A percentile compares a stretch with the other conserved stretches of the same genome.
Conservation (phyloP, 2,888 invertebrate species). For the Sympetrum striolatum region DNA sequence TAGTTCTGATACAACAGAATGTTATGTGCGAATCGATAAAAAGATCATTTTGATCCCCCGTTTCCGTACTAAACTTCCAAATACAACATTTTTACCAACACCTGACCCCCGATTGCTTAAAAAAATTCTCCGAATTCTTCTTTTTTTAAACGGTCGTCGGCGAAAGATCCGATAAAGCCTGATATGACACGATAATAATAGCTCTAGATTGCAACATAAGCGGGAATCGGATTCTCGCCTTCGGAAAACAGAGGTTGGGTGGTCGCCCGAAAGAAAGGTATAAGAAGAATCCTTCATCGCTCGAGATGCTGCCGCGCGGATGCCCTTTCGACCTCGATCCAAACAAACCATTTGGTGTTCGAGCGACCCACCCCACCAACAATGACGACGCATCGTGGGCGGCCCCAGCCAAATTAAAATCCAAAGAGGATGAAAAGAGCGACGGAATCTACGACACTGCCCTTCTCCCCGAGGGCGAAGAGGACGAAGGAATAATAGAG, state of each 20-base stretch:
- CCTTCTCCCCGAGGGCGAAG: too few relatives aligned
- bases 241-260: neutral
- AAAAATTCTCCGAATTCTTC: neutral
- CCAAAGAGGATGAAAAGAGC: neutral
- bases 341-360: neutral
- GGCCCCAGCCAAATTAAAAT: neutral
- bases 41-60: too few relatives aligned
- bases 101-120: too few relatives aligned
- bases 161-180: neutral
- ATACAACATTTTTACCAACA: too few relatives aligned
- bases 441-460: too few relatives aligned
- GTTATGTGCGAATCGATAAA: too few relatives aligned
- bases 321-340: neutral
- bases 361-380: neutral
- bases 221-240: neutral
- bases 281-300: neutral
- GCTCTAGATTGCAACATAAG: neutral
- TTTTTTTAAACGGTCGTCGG: neutral
- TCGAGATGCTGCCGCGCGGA: neutral
- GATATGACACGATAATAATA: neutral
- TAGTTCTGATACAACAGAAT: too few relatives aligned
- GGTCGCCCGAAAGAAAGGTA: neutral
- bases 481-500: too few relatives aligned
- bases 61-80: too few relatives aligned
- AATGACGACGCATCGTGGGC: neutral